phyloP scores from a whole-genome alignment of 2,797 vertebrate species.

The Typhlichthys eigenmanni region DNA sequence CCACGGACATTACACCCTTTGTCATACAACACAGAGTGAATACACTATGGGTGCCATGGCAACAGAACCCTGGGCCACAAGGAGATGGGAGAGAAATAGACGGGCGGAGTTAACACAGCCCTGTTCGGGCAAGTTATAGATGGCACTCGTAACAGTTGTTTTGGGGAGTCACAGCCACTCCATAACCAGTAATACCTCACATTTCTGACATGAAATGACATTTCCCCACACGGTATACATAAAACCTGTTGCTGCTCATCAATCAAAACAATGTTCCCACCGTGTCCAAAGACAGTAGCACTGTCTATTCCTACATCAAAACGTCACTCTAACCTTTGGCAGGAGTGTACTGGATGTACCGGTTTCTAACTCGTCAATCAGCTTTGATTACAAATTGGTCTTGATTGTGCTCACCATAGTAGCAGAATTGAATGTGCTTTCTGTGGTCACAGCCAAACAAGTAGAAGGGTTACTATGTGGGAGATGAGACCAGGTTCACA shows the following conservation, averaged over 20 bases:
- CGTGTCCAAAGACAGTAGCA: slow-evolving; percentile 21
- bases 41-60: slow-evolving; percentile 68
- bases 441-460: not conserved
- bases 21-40: slow-evolving; percentile 69
- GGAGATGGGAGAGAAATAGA: slow-evolving; percentile 24
- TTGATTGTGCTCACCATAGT: no score
- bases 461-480: no score
- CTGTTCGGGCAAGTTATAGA: slow-evolving; percentile 6
- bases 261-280: slow-evolving; percentile 18
- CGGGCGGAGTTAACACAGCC: slow-evolving; percentile 20
- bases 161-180: not conserved
- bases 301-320: not conserved
- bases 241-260: not conserved
- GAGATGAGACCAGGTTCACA: no score
- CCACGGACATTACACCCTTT: slow-evolving; percentile 73
- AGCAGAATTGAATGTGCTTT: not conserved
- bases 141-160: not conserved
- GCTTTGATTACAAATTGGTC: not conserved
- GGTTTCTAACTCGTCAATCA: not conserved
- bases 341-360: not conserved
- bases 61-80: slow-evolving; percentile 55
- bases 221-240: not conserved
- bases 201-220: slow-evolving; percentile 17
- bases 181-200: slow-evolving; percentile 1
- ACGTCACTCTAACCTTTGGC: not conserved